Percentiles rank a stretch among this genome's conserved stretches.
Conservation (phyloP, 2,888 invertebrate species). For the Chaitophorus viminalis region DNA sequence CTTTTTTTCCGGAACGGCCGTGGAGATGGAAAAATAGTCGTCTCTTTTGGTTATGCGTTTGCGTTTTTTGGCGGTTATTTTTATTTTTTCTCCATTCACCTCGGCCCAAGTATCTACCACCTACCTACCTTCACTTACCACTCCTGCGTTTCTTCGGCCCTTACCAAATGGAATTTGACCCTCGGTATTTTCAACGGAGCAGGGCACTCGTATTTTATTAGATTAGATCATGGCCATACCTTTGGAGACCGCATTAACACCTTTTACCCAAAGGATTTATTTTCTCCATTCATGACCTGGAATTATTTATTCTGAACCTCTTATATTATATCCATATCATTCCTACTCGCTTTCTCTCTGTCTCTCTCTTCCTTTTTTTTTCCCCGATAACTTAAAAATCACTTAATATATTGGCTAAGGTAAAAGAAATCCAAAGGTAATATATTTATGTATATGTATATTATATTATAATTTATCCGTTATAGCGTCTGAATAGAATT, state of each 20-base stretch:
- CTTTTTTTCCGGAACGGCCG: conserved; percentile 30
- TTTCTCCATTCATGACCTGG: conserved; percentile 23
- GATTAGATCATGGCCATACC: conserved; percentile 54
- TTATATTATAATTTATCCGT: too few relatives aligned
- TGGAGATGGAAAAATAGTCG: conserved; percentile 24
- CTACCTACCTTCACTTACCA: too few relatives aligned
- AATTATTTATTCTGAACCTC: conserved; percentile 36
- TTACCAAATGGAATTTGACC: conserved; percentile 42
- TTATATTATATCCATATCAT: background rate
- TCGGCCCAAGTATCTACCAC: background rate
- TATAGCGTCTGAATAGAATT: too few relatives aligned
- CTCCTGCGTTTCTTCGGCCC: background rate
- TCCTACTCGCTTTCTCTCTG: background rate
- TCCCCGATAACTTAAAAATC: conserved; percentile 22
- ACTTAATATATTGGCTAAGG: conserved; percentile 7
- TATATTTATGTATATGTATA: too few relatives aligned
- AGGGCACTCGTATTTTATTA: conserved; percentile 57
- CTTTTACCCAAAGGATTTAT: conserved; percentile 57
- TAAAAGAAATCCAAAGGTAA: background rate
- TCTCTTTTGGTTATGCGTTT: conserved; percentile 15
- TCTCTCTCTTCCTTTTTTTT: too few relatives aligned
- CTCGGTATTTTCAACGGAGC: background rate
- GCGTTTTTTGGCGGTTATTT: conserved; percentile 18
- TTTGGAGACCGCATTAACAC: conserved; percentile 54
- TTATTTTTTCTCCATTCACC: background rate